Evolutionary conservation across 2,113 vertebrate genomes (phyloP).

Genomic region (Elgaria multicarinata): DNA sequence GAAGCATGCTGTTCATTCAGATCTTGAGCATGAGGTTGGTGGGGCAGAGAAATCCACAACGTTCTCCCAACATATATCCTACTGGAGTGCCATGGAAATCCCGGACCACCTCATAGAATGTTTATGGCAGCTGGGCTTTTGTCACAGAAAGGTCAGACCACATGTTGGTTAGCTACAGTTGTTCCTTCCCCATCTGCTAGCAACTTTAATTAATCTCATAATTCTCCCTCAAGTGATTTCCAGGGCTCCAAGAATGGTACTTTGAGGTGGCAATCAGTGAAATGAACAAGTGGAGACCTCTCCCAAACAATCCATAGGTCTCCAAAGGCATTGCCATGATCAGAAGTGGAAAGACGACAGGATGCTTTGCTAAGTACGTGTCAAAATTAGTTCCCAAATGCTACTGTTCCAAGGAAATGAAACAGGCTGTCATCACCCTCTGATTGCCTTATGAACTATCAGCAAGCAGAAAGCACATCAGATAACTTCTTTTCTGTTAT

Average conservation of each 20-base stretch:
- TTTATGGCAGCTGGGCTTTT: slow-evolving; percentile 27
- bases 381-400: background rate
- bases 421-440: background rate
- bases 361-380: background rate
- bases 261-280: slow-evolving; percentile 7
- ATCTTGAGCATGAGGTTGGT: background rate
- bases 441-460: background rate
- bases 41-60: no score
- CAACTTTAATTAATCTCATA: slow-evolving; percentile 38
- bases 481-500: background rate
- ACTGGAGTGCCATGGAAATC: background rate
- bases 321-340: background rate
- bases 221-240: slow-evolving; percentile 1
- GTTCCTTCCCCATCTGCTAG: slow-evolving; percentile 38
- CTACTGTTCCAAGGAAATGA: background rate
- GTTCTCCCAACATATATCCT: background rate
- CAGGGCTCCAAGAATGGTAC: slow-evolving; percentile 7
- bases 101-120: background rate
- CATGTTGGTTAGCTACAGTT: slow-evolving; percentile 3
- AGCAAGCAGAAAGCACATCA: background rate
- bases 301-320: background rate
- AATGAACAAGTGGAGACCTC: background rate
- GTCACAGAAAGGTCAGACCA: background rate
- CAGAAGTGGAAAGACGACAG: background rate
- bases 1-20: background rate